Evolutionary conservation across 2,113 vertebrate genomes (phyloP).

Genomic region (Phoenicopterus ruber): DNA sequence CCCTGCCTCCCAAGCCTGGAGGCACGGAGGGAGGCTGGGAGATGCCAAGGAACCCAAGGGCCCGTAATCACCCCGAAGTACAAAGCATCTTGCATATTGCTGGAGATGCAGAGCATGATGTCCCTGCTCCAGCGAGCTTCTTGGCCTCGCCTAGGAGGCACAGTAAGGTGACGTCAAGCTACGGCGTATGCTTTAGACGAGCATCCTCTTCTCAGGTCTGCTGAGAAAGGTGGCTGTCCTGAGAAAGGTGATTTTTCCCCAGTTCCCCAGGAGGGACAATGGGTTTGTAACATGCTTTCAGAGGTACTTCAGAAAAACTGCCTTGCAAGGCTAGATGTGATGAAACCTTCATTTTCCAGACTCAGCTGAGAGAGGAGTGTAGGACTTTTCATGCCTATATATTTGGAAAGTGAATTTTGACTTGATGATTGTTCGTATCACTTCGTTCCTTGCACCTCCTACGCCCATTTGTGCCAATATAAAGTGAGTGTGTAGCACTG

Average conservation of each 20-base stretch:
- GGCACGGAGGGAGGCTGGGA: background rate
- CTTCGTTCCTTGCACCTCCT: background rate
- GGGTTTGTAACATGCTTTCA: background rate
- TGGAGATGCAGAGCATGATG: background rate
- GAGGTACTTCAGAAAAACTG: background rate
- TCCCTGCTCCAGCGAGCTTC: background rate
- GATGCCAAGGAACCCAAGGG: background rate
- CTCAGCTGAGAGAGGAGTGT: background rate
- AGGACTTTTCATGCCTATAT: background rate
- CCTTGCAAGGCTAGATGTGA: background rate
- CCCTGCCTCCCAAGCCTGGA: background rate
- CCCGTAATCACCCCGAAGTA: background rate
- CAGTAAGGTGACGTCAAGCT: background rate
- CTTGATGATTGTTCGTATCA: background rate
- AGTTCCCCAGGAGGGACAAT: background rate
- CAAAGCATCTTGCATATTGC: background rate
- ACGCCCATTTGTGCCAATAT: background rate
- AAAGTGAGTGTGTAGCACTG: background rate
- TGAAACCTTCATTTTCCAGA: background rate
- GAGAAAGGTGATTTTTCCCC: background rate
- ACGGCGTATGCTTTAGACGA: background rate
- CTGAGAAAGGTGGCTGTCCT: too few relatives aligned
- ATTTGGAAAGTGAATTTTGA: background rate
- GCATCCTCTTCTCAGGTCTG: background rate
- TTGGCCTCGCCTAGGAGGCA: background rate